These are phyloP conservation scores for Argyra leucocephala DNA, from an alignment of 2,888 invertebrate genomes.

Conservation along the genomic window DNA sequence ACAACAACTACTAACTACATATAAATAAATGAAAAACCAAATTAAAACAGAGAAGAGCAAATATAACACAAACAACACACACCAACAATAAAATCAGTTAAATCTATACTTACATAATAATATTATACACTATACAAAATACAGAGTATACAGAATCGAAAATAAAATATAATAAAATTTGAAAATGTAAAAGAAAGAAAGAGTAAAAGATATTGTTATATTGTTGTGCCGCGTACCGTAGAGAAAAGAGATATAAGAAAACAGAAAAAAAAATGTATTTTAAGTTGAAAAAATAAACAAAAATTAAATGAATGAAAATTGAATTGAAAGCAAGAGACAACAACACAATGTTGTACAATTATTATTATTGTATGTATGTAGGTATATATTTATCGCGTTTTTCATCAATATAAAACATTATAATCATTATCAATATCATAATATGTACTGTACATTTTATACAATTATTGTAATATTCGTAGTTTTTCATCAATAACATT, in stretches of 20 bases:
- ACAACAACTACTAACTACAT: conserved; percentile 21
- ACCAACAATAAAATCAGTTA: conserved; percentile 12
- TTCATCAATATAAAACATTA: no score
- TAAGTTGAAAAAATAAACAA: background rate
- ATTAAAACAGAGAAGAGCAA: conserved; percentile 13
- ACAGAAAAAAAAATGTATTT: background rate
- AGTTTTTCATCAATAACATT: no score
- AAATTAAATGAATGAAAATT: background rate
- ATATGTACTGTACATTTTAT: no score
- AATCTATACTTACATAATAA: conserved; percentile 15
- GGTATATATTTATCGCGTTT: no score
- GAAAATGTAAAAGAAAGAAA: conserved; percentile 20
- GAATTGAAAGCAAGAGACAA: background rate
- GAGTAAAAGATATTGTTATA: conserved; percentile 20
- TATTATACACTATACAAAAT: conserved; percentile 8
- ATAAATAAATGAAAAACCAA: conserved; percentile 10
- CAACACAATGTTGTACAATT: background rate
- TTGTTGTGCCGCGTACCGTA: background rate
- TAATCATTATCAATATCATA: no score
- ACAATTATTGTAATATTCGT: no score
- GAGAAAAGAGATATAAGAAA: background rate
- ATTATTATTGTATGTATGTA: background rate
- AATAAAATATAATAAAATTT: conserved; percentile 12
- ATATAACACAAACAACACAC: conserved; percentile 16
- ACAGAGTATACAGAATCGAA: conserved; percentile 19